Conservation (phyloP, 2,113 vertebrate species). For the Lipophrys pholis region DNA sequence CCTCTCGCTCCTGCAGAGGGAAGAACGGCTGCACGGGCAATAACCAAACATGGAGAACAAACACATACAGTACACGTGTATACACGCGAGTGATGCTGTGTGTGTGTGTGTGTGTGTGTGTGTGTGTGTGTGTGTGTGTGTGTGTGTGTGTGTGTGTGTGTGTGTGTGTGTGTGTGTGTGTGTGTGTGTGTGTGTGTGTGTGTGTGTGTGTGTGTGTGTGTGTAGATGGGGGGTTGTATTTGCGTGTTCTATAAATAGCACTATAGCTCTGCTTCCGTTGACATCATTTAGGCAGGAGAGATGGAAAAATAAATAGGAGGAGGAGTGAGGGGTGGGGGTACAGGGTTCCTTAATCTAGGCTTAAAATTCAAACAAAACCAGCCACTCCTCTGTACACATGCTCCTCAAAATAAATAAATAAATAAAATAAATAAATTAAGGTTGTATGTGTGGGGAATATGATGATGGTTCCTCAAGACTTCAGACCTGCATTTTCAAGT, state of each 20-base stretch:
- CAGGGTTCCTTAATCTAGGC: conserved; percentile 82
- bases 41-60: conserved; percentile 58
- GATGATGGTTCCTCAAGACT: background rate
- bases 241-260: conserved; percentile 83
- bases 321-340: conserved; percentile 57
- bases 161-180: conserved; percentile 37
- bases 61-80: conserved; percentile 53
- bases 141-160: conserved; percentile 14
- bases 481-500: background rate
- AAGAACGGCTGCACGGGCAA: conserved; percentile 58
- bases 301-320: conserved; percentile 87
- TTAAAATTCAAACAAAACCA: conserved; percentile 83
- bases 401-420: conserved; percentile 34
- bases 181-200: conserved; percentile 26
- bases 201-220: conserved; percentile 22
- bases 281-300: conserved; percentile 87
- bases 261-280: conserved; percentile 85
- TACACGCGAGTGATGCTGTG: conserved; percentile 66
- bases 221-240: conserved; percentile 9
- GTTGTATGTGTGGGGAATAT: conserved; percentile 1
- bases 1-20: conserved; percentile 29
- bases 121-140: conserved; percentile 33
- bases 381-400: conserved; percentile 59
- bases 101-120: conserved; percentile 26
- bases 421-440: too few relatives aligned